Evolutionary conservation across 2,888 invertebrate species (phyloP).

Genomic region (Platynereis dumerilii): DNA sequence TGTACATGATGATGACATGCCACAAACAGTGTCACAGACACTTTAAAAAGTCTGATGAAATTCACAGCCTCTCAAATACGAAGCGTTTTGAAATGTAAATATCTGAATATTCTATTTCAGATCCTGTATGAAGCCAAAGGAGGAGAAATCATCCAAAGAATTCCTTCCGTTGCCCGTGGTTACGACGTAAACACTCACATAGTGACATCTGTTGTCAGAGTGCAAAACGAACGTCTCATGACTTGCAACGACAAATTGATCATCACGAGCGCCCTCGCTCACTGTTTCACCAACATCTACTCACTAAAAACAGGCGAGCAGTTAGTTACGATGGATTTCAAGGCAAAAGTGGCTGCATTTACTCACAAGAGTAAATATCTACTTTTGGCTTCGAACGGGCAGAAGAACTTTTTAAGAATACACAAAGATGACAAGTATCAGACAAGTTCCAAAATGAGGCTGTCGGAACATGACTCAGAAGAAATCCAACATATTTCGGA

Average conservation of each 20-base stretch:
- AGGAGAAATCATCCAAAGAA: slow-evolving; percentile 8
- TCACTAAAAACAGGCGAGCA: neutral
- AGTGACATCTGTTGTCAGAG: neutral
- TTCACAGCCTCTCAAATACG: too few species aligned
- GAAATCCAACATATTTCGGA: neutral
- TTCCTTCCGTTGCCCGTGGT: neutral
- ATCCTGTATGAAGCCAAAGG: slow-evolving; percentile 5
- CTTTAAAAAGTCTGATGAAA: too few species aligned
- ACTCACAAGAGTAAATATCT: neutral
- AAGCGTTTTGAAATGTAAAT: too few species aligned
- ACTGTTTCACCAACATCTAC: neutral
- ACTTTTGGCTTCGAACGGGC: neutral
- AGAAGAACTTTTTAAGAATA: neutral
- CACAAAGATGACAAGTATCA: neutral
- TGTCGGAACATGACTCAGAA: neutral
- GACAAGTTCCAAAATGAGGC: neutral
- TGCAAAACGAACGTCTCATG: slow-evolving; percentile 2
- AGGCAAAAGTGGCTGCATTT: neutral
- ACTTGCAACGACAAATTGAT: neutral
- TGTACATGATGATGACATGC: too few species aligned
- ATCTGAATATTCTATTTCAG: neutral
- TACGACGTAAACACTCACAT: neutral
- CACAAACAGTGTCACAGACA: too few species aligned
- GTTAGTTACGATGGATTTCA: neutral
- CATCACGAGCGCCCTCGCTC: neutral